Evolutionary conservation across 1,140 invertebrate species (phyloP), one percentile per base, ranked within the genome.

Genomic region (Halotydeus destructor): DNA sequence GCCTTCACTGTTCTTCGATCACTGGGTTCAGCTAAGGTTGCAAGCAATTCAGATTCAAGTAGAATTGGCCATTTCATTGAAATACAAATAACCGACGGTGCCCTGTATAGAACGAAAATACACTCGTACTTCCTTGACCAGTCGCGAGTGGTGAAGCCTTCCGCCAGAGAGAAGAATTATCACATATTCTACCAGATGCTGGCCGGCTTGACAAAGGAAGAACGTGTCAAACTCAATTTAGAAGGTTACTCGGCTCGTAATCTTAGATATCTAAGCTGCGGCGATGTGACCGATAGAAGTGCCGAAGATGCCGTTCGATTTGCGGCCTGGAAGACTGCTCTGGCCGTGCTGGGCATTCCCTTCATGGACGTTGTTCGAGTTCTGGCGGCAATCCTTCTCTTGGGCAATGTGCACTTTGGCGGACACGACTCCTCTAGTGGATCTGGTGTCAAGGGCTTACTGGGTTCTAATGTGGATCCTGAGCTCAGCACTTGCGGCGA

Each of bases 131-230:
- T 89, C 62, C 61, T 86, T 48, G 84, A 93, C 56, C 54, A 57
- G 47, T 86, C 80, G 23, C 70, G 86, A 39, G 83, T 91, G 12
- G 84, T 88, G 43, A 66, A 72, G 23, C 80, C 80, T 4, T 63
- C 82, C 47, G 66, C 74, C 6, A 75, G 78, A 53, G 85, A 91
- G 61, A 85, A 86, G 54, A 93, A 91, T 63, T 94, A 89, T 57
- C 85, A 93, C 56, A 89, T 93, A 55, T 94, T 94, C 65, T 94
- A 94, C 63, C 85, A 94, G 63, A 78, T 94, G 76, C 63, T 94
- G 21, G 83, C 83, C 12, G 85, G 85, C 3, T 67, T 94, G 1
- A 75, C 74, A 11, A 60, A 71, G 34, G 84, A 91, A 50, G 86
- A 91, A 61, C 69, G 83, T 67, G 65, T 72, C 74, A 55, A 52